Conservation (phyloP, 2,113 vertebrate species). For the Nyctibius bracteatus region DNA sequence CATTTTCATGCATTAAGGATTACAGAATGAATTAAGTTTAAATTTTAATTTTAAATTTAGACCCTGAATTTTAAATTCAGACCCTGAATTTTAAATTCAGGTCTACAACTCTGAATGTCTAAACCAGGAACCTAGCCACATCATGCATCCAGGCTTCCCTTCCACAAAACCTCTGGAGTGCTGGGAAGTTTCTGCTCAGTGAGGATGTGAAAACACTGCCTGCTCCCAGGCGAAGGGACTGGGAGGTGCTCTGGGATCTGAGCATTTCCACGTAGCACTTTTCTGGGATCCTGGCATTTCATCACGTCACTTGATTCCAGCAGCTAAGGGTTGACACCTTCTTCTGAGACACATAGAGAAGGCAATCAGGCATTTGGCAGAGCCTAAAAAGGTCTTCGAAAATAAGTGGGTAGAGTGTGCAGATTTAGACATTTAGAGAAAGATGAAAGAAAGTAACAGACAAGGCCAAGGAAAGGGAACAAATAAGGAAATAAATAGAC, state of each 20-base stretch:
- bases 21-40: background rate
- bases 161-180: background rate
- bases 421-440: background rate
- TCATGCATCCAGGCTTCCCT: background rate
- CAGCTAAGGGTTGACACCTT: background rate
- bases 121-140: background rate
- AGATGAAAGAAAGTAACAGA: background rate
- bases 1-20: background rate
- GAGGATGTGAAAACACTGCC: rapidly evolving
- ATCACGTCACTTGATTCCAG: background rate
- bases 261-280: background rate
- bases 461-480: background rate
- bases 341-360: background rate
- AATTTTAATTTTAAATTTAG: background rate
- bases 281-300: background rate
- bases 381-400: background rate
- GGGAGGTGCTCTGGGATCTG: background rate
- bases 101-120: background rate
- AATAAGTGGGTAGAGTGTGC: background rate
- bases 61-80: background rate
- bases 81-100: background rate
- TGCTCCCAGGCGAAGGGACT: background rate
- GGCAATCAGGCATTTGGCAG: background rate
- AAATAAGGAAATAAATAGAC: background rate
- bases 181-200: background rate